Evolutionary conservation across 1,140 invertebrate genomes (phyloP).

Genomic region (Lucilia sericata): DNA sequence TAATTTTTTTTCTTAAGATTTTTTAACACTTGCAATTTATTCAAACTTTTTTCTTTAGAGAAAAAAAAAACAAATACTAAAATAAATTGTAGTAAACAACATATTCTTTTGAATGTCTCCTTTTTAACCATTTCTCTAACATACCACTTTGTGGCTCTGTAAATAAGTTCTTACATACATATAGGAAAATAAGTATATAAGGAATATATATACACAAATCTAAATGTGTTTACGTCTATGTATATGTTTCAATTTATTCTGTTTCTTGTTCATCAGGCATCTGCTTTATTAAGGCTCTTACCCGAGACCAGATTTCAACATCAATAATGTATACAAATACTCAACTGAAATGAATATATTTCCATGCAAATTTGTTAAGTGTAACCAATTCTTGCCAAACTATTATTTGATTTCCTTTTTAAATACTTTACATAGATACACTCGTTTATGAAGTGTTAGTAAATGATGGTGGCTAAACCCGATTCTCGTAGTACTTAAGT

Average conservation of each 20-base stretch:
- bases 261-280: neutral
- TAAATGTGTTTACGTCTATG: neutral
- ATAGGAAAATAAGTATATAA: neutral
- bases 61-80: slow-evolving; percentile 17
- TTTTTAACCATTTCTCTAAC: slow-evolving; percentile 8
- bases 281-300: neutral
- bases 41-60: neutral
- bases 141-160: slow-evolving; percentile 24
- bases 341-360: slow-evolving; percentile 40
- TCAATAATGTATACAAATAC: slow-evolving; percentile 37
- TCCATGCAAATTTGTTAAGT: slow-evolving; percentile 32
- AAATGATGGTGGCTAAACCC: neutral
- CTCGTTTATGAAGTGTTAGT: neutral
- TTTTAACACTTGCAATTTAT: slow-evolving; percentile 31
- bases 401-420: slow-evolving; percentile 35
- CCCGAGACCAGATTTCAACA: neutral
- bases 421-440: neutral
- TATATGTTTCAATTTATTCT: slow-evolving; percentile 2
- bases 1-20: slow-evolving; percentile 36
- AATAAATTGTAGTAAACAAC: neutral
- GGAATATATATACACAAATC: neutral
- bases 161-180: neutral
- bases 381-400: slow-evolving; percentile 35
- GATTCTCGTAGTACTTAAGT: too few relatives aligned
- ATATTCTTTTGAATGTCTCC: neutral